Evolutionary conservation across 2,113 vertebrate genomes (phyloP).

Genomic region (Morone chrysops): DNA sequence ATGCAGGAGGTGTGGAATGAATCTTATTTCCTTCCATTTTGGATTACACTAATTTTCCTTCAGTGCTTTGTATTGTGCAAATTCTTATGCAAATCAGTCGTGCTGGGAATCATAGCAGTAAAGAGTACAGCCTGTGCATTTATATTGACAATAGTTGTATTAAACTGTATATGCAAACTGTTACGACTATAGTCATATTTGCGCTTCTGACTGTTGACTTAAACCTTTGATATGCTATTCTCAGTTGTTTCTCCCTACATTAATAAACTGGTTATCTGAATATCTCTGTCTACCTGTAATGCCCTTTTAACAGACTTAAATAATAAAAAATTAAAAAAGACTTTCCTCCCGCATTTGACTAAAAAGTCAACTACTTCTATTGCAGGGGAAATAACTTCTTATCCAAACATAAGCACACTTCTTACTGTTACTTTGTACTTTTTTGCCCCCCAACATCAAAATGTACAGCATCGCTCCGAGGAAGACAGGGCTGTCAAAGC

Average conservation of each 20-base stretch:
- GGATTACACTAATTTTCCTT: background rate
- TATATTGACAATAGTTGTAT: slow-evolving; percentile 17
- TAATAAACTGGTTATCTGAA: slow-evolving; percentile 7
- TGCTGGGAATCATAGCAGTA: slow-evolving; percentile 1
- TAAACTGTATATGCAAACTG: background rate
- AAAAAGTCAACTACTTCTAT: background rate
- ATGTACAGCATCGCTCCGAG: background rate
- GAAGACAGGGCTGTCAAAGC: slow-evolving; percentile 19
- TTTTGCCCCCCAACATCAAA: background rate
- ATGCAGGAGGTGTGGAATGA: slow-evolving; percentile 1
- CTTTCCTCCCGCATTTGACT: background rate
- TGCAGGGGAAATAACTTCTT: slow-evolving; percentile 28
- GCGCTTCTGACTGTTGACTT: slow-evolving; percentile 9
- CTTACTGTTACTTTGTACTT: slow-evolving; percentile 11
- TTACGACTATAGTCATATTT: background rate
- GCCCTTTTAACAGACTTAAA: slow-evolving; percentile 6
- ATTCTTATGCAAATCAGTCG: slow-evolving; percentile 5
- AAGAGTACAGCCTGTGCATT: slow-evolving; percentile 6
- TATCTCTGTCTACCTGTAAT: background rate
- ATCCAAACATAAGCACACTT: slow-evolving; percentile 20
- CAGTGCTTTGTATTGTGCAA: background rate
- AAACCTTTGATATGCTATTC: slow-evolving; percentile 5
- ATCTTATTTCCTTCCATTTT: slow-evolving; percentile 26
- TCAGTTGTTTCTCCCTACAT: background rate
- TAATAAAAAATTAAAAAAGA: background rate